Base-by-base conservation (phyloP, 1,140 invertebrate species). In the Helicoverpa armigera region DNA sequence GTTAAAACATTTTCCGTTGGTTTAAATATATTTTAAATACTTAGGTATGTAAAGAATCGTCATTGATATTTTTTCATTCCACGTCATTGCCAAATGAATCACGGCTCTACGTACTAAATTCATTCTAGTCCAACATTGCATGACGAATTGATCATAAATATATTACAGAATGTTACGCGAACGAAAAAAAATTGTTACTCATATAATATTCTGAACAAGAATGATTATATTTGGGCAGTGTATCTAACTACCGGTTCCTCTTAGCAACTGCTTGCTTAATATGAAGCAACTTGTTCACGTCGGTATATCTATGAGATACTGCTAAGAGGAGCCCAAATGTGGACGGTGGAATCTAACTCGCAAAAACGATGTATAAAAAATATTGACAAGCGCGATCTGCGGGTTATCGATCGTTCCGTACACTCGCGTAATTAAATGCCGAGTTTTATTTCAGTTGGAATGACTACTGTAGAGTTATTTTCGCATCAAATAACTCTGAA, bases 261-360 rank as follows among this genome's bases (percentile, higher is more conserved):
- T 3, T 56, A 31, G 69, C 69, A 73, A 73, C 69, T 11, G 29
- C 12, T 73, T 73, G 54, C 13, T 51, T 53, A 56, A 73, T 73
- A 2, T 53, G 14, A 56, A 73, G 18, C 69, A 54, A 73, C 48
- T 73, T 56, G 69, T 7, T 56, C 53, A 35, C 69, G 69, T 56
- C 54, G 31, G 51, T 73, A 73, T 51, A 70, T 53, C 67, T 70
- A 56, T 29, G 69, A 73, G 35, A 35, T 73, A 29, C 53, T 56
- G 43, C 53, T 54, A 54, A 70, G 67, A 70, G 50, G 50, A 50
- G 12, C 50, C 67, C 67, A 70, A 70, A 73, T 35, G 69, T 73
- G 69, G 69, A 73, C 51, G 56, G 69, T 73, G 53, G 69, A 56
- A 73, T 73, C 69, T 31, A 35, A 16, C 51, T 18, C n/a, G 53